phyloP scores from a whole-genome alignment of 2,888 invertebrate genomes.

The Miltochrista miniata region DNA sequence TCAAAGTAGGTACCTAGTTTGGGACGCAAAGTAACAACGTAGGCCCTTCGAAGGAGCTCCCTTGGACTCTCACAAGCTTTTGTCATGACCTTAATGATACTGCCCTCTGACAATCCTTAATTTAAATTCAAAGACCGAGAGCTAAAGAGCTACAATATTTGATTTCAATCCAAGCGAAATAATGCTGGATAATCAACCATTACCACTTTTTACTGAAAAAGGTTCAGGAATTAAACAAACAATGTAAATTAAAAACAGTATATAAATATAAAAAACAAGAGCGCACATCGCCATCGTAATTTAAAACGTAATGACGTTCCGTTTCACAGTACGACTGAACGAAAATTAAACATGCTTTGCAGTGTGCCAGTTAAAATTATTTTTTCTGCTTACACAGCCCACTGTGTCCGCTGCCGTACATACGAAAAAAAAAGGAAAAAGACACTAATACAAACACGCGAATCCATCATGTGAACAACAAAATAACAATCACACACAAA shows the following conservation, averaged over 20 bases:
- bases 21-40: too few species aligned
- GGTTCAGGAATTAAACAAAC: slow-evolving; percentile 63
- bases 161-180: too few species aligned
- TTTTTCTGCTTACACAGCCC: slow-evolving; percentile 74
- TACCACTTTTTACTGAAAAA: slow-evolving; percentile 14
- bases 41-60: too few species aligned
- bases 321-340: slow-evolving; percentile 79
- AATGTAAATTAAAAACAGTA: slow-evolving; percentile 70
- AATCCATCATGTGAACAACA: slow-evolving; percentile 77
- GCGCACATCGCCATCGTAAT: slow-evolving; percentile 77
- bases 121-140: too few species aligned
- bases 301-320: slow-evolving; percentile 82
- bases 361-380: slow-evolving; percentile 82
- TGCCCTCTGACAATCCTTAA: too few species aligned
- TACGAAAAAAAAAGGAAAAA: slow-evolving; percentile 70
- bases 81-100: too few species aligned
- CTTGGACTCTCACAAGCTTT: too few species aligned
- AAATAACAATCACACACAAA: slow-evolving; percentile 60
- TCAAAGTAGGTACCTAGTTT: too few species aligned
- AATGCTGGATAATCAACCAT: too few species aligned
- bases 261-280: slow-evolving; percentile 64
- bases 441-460: slow-evolving; percentile 74
- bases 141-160: too few species aligned
- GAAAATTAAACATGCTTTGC: slow-evolving; percentile 81
- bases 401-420: slow-evolving; percentile 58